These are phyloP conservation scores for Synchiropus splendidus DNA, from an alignment of 2,113 vertebrate genomes.

Conservation along the genomic window DNA sequence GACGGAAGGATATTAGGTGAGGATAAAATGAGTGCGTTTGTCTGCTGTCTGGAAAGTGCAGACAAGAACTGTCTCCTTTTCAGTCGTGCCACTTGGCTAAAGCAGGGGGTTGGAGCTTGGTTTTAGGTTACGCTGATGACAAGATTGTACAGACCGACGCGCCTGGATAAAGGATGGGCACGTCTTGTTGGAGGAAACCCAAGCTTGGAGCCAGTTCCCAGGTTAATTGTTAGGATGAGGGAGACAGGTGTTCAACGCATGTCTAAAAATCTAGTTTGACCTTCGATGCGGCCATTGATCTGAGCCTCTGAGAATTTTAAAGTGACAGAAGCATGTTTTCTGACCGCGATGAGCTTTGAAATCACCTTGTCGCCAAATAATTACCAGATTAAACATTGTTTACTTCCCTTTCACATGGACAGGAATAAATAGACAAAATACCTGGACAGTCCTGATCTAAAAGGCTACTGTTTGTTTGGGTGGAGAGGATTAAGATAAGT, in stretches of 20 bases:
- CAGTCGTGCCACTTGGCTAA: no score
- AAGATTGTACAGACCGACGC: conserved; percentile 51
- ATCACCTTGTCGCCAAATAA: no score
- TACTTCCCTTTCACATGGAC: no score
- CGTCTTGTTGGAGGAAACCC: conserved; percentile 45
- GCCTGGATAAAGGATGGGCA: conserved; percentile 35
- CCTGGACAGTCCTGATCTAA: conserved; percentile 35
- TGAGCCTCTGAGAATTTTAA: conserved; percentile 1
- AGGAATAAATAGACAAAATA: conserved; percentile 7
- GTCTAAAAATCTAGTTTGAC: conserved; percentile 31
- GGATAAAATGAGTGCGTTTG: no score
- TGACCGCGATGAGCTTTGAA: conserved; percentile 6
- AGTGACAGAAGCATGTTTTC: conserved; percentile 12
- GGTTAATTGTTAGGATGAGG: conserved; percentile 66
- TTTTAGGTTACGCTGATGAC: conserved; percentile 57
- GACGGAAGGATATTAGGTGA: no score
- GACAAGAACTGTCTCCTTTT: no score
- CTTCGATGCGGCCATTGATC: conserved; percentile 40
- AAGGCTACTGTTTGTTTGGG: conserved; percentile 38
- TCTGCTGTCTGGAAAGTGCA: no score
- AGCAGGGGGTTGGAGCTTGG: conserved; percentile 25
- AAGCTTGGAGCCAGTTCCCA: conserved; percentile 38
- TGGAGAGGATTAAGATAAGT: conserved; percentile 56
- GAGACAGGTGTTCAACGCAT: conserved; percentile 60
- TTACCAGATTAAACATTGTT: conserved; percentile 30